A percentile compares a stretch with the other conserved stretches of the same genome.
Evolutionary conservation across 2,113 vertebrate genomes (phyloP).

Genomic region (Mionectes macconnelli): DNA sequence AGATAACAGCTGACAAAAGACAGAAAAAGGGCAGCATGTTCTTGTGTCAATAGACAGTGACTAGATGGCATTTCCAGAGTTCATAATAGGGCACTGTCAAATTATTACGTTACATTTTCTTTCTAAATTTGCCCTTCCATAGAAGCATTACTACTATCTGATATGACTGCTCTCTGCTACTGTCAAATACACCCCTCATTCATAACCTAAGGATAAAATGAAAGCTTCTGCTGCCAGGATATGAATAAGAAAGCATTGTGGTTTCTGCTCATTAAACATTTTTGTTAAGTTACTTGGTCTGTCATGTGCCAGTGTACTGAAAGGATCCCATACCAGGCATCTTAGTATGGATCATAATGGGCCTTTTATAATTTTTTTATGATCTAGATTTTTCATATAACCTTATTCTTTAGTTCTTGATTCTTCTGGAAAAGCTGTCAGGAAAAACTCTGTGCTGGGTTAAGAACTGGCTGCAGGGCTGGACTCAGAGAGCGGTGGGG

Average conservation of each 20-base stretch:
- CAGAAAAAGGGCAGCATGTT: neutral
- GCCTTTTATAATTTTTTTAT: neutral
- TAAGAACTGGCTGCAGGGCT: too few species aligned
- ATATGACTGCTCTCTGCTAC: neutral
- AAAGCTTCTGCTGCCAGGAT: neutral
- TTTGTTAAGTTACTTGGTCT: neutral
- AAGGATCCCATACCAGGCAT: neutral
- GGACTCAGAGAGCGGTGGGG: too few species aligned
- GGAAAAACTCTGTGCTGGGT: too few species aligned
- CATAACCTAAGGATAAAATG: neutral
- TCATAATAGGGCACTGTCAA: neutral
- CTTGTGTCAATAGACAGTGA: neutral
- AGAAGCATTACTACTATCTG: neutral
- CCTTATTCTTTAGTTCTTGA: neutral
- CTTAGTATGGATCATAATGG: too few species aligned
- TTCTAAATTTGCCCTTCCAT: neutral
- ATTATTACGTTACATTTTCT: neutral
- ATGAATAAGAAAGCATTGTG: neutral
- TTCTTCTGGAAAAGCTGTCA: neutral
- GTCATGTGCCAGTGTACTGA: fast-evolving
- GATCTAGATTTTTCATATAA: neutral
- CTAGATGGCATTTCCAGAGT: neutral
- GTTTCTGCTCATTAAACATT: neutral
- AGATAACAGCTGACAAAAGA: neutral
- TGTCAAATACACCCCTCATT: neutral